A percentile compares a stretch with the other conserved stretches of the same genome.
These are phyloP conservation scores for Chionodraco myersi DNA, from an alignment of 2,113 vertebrate species.

Conservation along the genomic window DNA sequence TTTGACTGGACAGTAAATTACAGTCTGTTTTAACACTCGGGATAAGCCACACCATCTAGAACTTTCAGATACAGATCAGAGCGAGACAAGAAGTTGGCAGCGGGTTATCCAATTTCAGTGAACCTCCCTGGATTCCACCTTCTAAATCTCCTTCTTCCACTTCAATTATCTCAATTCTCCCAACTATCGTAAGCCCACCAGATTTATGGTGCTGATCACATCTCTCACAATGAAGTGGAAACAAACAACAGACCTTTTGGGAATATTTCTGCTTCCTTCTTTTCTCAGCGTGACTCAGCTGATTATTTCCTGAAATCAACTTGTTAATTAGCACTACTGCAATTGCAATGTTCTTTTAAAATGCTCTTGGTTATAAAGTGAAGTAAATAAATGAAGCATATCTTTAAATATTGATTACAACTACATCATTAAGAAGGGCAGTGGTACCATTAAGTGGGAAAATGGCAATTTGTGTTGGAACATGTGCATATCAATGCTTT, in stretches of 20 bases:
- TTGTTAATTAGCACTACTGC: constrained; percentile 36
- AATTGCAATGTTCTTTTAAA: constrained; percentile 25
- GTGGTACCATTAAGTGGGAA: constrained; percentile 7
- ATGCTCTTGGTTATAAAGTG: constrained; percentile 11
- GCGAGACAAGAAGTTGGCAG: constrained; percentile 25
- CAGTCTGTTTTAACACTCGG: neutral
- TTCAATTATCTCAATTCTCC: constrained; percentile 28
- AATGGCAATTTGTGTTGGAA: neutral
- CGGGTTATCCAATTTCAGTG: constrained; percentile 14
- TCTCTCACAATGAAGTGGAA: constrained; percentile 21
- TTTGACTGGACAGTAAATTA: neutral
- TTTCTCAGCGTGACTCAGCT: constrained; percentile 13
- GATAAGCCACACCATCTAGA: neutral
- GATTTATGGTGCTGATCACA: constrained; percentile 40
- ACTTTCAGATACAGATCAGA: constrained; percentile 1
- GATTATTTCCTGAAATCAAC: constrained; percentile 37
- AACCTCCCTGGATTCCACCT: constrained; percentile 24
- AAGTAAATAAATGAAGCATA: constrained; percentile 23
- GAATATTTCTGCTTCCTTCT: neutral
- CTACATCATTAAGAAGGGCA: constrained; percentile 12
- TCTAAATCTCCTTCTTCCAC: constrained; percentile 26
- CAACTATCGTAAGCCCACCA: constrained; percentile 42
- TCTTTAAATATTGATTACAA: constrained; percentile 59
- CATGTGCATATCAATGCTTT: constrained; percentile 34
- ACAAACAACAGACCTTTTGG: constrained; percentile 7